Percentiles rank a stretch among this genome's conserved stretches.
Evolutionary conservation across 2,888 invertebrate genomes (phyloP).

Genomic region (Lucinisca nassula): DNA sequence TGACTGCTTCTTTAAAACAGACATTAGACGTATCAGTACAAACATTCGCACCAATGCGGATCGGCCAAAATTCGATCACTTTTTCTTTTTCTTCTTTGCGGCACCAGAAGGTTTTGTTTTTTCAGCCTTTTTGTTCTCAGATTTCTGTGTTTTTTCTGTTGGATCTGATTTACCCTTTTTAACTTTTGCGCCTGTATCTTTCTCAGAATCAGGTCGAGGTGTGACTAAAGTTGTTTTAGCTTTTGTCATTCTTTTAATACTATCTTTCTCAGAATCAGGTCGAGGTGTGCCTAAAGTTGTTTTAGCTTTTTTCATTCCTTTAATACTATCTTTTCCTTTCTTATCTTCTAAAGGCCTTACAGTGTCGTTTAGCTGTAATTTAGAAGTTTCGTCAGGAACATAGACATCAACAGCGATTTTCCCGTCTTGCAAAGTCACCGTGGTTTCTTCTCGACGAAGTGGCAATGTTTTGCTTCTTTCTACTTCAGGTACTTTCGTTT

Average conservation of each 20-base stretch:
- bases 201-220: slow-evolving; percentile 30
- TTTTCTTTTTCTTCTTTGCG: slow-evolving; percentile 30
- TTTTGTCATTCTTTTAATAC: slow-evolving; percentile 35
- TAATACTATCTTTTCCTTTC: slow-evolving; percentile 40
- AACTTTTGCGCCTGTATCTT: background rate
- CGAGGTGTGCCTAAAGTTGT: slow-evolving; percentile 46
- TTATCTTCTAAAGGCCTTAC: slow-evolving; percentile 35
- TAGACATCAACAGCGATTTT: slow-evolving; percentile 66
- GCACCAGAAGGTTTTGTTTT: slow-evolving; percentile 17
- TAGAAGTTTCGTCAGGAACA: slow-evolving; percentile 56
- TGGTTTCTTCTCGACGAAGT: slow-evolving; percentile 53
- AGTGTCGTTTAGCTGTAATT: slow-evolving; percentile 58
- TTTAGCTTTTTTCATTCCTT: slow-evolving; percentile 54
- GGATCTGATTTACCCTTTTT: background rate
- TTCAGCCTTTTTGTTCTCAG: background rate
- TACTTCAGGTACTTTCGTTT: background rate
- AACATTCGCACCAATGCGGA: no score
- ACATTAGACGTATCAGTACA: no score
- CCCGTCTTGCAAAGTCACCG: slow-evolving; percentile 54
- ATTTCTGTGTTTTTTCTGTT: background rate
- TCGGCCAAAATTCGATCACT: no score
- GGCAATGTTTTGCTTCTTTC: slow-evolving; percentile 65
- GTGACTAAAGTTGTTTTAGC: slow-evolving; percentile 55
- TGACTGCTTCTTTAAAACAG: no score
- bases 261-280: slow-evolving; percentile 38